phyloP scores from a whole-genome alignment of 2,797 vertebrate genomes.

The Parauchenoglanis ngamensis region DNA sequence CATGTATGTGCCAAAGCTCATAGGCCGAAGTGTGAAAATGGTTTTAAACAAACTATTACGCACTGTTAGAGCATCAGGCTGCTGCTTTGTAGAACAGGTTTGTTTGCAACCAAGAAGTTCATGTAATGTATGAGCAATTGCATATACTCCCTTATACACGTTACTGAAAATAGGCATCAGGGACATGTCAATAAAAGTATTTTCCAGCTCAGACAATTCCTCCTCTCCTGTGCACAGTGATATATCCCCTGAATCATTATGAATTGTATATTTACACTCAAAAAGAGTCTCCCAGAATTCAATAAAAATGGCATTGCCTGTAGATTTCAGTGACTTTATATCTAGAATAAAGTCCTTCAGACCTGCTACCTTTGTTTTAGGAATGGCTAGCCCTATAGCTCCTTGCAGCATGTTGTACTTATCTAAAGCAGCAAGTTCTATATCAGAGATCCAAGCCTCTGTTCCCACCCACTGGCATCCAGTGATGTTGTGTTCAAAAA shows the following conservation, averaged over 20 bases:
- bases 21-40: too few species aligned
- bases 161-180: not conserved
- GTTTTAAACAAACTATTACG: not conserved
- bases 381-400: not conserved
- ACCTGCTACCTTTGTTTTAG: not conserved
- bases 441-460: not conserved
- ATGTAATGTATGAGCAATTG: not conserved
- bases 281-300: not conserved
- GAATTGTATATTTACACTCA: not conserved
- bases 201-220: not conserved
- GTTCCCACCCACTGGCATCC: not conserved
- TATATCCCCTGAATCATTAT: not conserved
- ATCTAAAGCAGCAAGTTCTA: not conserved
- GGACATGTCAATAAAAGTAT: not conserved
- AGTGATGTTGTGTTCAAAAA: not conserved
- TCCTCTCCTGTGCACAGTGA: not conserved
- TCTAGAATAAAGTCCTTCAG: not conserved
- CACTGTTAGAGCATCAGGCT: not conserved
- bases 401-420: not conserved
- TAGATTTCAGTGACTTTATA: not conserved
- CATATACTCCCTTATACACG: not conserved
- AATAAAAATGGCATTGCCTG: not conserved
- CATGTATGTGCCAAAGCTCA: too few species aligned
- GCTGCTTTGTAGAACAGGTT: not conserved
- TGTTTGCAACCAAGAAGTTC: not conserved